Conservation (phyloP, 37 sponge, comb jelly and placozoan genomes). For the Petrosia ficiformis region DNA sequence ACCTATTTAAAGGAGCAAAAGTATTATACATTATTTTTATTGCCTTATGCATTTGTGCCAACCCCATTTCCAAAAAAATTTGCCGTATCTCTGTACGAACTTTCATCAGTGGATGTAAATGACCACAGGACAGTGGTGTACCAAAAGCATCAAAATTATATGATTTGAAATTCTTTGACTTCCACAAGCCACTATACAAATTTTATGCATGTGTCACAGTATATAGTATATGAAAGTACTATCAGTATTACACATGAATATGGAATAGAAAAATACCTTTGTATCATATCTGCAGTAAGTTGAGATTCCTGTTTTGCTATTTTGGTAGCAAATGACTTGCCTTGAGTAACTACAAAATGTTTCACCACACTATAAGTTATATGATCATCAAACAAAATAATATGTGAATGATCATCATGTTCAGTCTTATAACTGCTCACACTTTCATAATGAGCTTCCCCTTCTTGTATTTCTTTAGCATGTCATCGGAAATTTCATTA, state of each 20-base stretch:
- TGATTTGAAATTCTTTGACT: constrained; percentile 79
- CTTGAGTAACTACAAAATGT: constrained; percentile 69
- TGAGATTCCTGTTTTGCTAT: constrained; percentile 77
- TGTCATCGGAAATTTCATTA: constrained; percentile 18
- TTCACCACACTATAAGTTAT: constrained; percentile 62
- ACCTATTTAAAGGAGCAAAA: constrained; percentile 80
- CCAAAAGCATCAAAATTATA: constrained; percentile 94
- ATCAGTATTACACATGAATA: neutral
- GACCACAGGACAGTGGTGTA: constrained; percentile 70
- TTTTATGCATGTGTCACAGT: constrained; percentile 13
- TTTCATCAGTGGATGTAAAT: constrained; percentile 96
- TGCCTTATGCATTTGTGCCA: neutral
- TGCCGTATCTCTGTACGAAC: constrained; percentile 86
- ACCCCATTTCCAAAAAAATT: constrained; percentile 99
- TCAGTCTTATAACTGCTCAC: constrained; percentile 16
- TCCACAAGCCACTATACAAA: constrained; percentile 82
- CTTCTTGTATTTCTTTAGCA: constrained; percentile 86
- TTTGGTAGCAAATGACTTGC: constrained; percentile 59
- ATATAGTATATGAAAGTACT: neutral
- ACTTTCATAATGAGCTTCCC: constrained; percentile 78
- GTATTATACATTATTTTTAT: neutral
- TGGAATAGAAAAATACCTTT: constrained; percentile 26
- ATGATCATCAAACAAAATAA: neutral
- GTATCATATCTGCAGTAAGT: constrained; percentile 91
- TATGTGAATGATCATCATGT: neutral